Conservation (phyloP, 2,113 vertebrate species). For the Hipposideros armiger region DNA sequence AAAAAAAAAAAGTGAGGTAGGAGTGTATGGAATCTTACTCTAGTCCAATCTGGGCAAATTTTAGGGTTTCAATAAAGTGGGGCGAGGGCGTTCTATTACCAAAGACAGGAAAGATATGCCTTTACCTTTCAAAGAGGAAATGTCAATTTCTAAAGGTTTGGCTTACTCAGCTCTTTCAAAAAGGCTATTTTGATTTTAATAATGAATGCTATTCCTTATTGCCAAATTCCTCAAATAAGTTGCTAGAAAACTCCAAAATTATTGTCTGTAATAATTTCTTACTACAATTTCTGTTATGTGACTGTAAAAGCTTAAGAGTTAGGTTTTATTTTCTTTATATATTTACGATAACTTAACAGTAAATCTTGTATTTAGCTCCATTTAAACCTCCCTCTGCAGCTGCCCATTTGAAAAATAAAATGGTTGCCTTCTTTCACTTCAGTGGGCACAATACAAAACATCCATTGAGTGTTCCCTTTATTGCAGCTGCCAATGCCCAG, state of each 20-base stretch:
- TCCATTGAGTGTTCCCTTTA: constrained; percentile 91
- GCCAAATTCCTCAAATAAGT: constrained; percentile 63
- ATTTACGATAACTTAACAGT: constrained; percentile 92
- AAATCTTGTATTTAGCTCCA: constrained; percentile 92
- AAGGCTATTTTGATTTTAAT: constrained; percentile 79
- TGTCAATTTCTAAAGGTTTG: constrained; percentile 74
- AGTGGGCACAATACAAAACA: constrained; percentile 92
- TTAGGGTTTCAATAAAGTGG: constrained; percentile 74
- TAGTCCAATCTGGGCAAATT: constrained; percentile 72
- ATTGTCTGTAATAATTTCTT: constrained; percentile 71
- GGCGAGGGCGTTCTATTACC: background rate
- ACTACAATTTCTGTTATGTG: constrained; percentile 66
- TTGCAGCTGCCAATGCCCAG: constrained; percentile 91
- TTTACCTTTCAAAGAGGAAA: constrained; percentile 77
- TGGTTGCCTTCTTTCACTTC: constrained; percentile 93
- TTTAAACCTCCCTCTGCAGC: constrained; percentile 91
- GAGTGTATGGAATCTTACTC: constrained; percentile 67
- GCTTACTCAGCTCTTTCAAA: constrained; percentile 71
- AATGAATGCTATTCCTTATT: constrained; percentile 72
- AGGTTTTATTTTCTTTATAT: constrained; percentile 86
- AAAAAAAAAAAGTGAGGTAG: constrained; percentile 64
- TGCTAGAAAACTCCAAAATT: constrained; percentile 61
- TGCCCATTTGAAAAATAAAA: constrained; percentile 92
- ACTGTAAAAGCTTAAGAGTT: constrained; percentile 77
- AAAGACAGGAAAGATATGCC: constrained; percentile 68